These are phyloP conservation scores for Pachyrhynchus sulphureomaculatus DNA, from an alignment of 1,140 invertebrate species.

Conservation along the genomic window DNA sequence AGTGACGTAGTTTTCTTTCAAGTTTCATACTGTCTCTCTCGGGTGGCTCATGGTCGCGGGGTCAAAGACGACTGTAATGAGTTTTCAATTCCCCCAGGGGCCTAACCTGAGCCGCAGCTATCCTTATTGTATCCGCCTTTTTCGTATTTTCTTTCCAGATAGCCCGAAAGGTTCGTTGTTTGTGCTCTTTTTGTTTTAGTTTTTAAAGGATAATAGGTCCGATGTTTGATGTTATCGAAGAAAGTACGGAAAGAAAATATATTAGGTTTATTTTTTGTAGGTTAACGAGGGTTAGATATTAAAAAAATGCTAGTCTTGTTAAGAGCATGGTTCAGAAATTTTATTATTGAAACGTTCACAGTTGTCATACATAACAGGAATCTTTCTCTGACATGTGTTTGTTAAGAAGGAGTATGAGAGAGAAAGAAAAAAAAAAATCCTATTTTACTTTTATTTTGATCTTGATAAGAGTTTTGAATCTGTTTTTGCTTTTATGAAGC, in stretches of 20 bases:
- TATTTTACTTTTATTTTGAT: too few relatives aligned
- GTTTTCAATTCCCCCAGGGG: constrained; percentile 31
- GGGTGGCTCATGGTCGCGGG: constrained; percentile 27
- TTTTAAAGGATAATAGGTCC: constrained; percentile 20
- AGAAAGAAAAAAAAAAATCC: too few relatives aligned
- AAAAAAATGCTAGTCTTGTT: too few relatives aligned
- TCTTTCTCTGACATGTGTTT: too few relatives aligned
- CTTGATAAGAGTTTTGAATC: too few relatives aligned
- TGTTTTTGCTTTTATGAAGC: too few relatives aligned
- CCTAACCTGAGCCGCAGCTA: constrained; percentile 22
- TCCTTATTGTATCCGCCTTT: constrained; percentile 34
- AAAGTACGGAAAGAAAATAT: neutral
- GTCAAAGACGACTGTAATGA: constrained; percentile 36
- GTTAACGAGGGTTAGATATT: neutral
- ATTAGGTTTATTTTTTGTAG: neutral
- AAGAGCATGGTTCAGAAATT: too few relatives aligned
- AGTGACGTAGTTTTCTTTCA: constrained; percentile 25
- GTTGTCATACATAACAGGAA: too few relatives aligned
- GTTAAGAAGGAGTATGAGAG: too few relatives aligned
- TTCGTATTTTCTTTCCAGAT: constrained; percentile 25
- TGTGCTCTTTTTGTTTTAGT: constrained; percentile 26
- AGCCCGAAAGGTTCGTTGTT: constrained; percentile 2
- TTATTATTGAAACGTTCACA: too few relatives aligned
- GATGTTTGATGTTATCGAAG: neutral
- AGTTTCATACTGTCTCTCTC: constrained; percentile 20